Evolutionary conservation across 2,888 invertebrate species (phyloP).

Genomic region (Caenorhabditis macrosperma): DNA sequence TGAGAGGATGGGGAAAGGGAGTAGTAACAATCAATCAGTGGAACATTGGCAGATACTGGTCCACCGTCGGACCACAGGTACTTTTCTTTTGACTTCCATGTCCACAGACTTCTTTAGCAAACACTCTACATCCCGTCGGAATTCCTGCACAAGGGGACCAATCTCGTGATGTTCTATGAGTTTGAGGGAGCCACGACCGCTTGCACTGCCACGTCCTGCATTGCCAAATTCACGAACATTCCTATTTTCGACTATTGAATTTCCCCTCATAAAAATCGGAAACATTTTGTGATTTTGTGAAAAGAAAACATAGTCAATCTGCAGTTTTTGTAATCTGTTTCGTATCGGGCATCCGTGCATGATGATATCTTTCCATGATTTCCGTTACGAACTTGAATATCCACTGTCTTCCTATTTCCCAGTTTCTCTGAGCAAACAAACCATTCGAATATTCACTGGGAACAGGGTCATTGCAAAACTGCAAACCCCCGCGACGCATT

Average conservation of each 20-base stretch:
- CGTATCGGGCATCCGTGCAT: too few species aligned
- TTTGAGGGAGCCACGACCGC: conserved; percentile 54
- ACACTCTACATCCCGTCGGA: conserved; percentile 49
- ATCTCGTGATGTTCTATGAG: conserved; percentile 56
- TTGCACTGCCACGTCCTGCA: conserved; percentile 38
- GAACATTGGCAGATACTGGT: conserved; percentile 84
- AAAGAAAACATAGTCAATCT: too few species aligned
- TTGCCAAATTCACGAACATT: conserved; percentile 42
- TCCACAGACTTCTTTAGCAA: conserved; percentile 29
- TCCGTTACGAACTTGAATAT: too few species aligned
- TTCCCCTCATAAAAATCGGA: conserved; percentile 9
- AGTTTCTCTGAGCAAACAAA: too few species aligned
- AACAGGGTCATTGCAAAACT: too few species aligned
- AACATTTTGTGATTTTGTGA: too few species aligned
- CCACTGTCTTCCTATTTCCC: too few species aligned
- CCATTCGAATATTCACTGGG: too few species aligned
- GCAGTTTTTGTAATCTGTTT: too few species aligned
- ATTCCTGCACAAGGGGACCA: conserved; percentile 47
- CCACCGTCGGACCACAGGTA: conserved; percentile 83
- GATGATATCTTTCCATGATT: too few species aligned
- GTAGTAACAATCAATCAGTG: conserved; percentile 82
- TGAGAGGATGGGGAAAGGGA: conserved; percentile 81
- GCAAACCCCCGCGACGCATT: too few species aligned
- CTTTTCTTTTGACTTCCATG: neutral
- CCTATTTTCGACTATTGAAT: conserved; percentile 46